Conservation (phyloP, 35 echinoderm and acorn worm species). For the Lytechinus pictus region DNA sequence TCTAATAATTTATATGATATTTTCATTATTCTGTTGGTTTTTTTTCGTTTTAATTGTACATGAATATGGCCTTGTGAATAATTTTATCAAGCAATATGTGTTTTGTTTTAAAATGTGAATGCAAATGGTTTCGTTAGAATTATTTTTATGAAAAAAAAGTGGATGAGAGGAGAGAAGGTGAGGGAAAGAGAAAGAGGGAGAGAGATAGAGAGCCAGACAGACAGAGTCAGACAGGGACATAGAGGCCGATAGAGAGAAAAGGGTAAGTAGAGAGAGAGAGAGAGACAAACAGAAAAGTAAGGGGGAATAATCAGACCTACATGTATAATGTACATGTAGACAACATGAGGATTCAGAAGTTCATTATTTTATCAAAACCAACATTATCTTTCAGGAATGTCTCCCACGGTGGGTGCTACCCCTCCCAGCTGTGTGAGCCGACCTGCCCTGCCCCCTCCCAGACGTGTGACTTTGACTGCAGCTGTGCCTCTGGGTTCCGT, state of each 20-base stretch:
- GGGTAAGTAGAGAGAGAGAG: not conserved
- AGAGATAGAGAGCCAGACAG: too few relatives aligned
- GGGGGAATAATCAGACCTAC: not conserved
- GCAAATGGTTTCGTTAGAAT: not conserved
- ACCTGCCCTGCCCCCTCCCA: conserved; percentile 74
- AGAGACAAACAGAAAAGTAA: not conserved
- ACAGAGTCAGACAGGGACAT: not conserved
- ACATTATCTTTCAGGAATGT: conserved; percentile 71
- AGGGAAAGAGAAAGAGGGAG: too few relatives aligned
- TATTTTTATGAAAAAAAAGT: too few relatives aligned
- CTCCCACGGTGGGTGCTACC: conserved; percentile 82
- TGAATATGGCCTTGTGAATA: not conserved
- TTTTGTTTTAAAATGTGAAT: not conserved
- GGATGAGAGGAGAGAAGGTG: too few relatives aligned
- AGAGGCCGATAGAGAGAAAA: not conserved
- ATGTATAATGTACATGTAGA: not conserved
- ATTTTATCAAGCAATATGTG: not conserved
- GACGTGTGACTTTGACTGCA: conserved; percentile 86
- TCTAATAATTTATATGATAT: not conserved
- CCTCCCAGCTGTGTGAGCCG: conserved; percentile 86
- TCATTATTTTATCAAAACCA: not conserved
- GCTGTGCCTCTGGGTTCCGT: conserved; percentile 83
- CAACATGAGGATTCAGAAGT: not conserved
- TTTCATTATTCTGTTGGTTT: too few relatives aligned
- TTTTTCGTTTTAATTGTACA: too few relatives aligned